phyloP scores from a whole-genome alignment of 2,113 vertebrate species.

The Tor tambroides region DNA sequence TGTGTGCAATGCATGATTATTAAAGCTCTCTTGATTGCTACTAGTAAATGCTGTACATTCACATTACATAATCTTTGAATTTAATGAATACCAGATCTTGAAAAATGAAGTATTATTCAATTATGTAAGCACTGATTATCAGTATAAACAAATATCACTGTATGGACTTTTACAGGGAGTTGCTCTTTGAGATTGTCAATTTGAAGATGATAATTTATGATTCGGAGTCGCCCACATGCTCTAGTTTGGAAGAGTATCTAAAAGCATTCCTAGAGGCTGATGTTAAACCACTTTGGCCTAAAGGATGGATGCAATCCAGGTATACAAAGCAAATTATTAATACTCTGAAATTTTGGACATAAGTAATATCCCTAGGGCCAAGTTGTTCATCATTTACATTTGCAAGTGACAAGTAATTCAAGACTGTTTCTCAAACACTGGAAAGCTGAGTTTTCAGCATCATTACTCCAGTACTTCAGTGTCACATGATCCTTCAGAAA shows the following conservation, averaged over 20 bases:
- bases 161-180: slow-evolving; percentile 74
- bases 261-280: slow-evolving; percentile 87
- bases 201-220: slow-evolving; percentile 82
- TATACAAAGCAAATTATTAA: slow-evolving; percentile 59
- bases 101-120: background rate
- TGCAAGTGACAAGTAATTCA: background rate
- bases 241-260: slow-evolving; percentile 85
- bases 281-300: slow-evolving; percentile 93
- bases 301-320: slow-evolving; percentile 98
- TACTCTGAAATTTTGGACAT: background rate
- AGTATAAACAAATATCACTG: background rate
- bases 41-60: background rate
- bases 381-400: background rate
- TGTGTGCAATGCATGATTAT: background rate
- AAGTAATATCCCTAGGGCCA: background rate
- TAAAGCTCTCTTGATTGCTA: background rate
- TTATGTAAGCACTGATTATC: background rate
- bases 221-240: slow-evolving; percentile 76
- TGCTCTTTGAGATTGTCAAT: slow-evolving; percentile 83
- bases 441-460: background rate
- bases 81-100: background rate
- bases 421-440: background rate
- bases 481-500: background rate
- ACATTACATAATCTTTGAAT: background rate
- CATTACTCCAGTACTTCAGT: background rate